Base-by-base conservation (phyloP, 2,797 vertebrate genomes). In the Mionectes olivaceus region DNA sequence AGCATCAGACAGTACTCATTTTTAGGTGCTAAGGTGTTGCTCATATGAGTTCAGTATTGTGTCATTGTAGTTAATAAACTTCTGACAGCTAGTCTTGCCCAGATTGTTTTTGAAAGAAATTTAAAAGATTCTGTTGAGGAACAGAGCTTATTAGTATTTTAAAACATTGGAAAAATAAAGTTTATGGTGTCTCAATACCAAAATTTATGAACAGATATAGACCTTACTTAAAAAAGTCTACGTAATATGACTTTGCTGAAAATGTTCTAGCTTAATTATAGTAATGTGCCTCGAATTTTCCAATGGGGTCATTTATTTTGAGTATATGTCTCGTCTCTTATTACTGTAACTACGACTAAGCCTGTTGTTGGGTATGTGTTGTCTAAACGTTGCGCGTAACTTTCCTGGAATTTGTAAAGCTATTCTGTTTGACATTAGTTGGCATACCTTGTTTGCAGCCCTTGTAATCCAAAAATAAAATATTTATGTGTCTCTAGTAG, bases 341-440 rank as follows among this genome's bases (percentile, higher is more conserved):
- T 95, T 96, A 96, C 93, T 94, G 91, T 95, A 95, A 82, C 94
- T 93, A 95, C 80, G 30, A 95, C 93, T 91, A 83, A 95, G 89
- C 55, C 92, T 90, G 89, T 96, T 94, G 95, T 95, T 97, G 93
- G 92, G 82, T 86, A 94, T 95, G 95, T 92, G 94, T 96, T 97
- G 93, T 78, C 91, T 95, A 94, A 97, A 94, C 52, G 50, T 56
- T 93, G 84, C 73, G 56, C 85, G 4, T 97, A 94, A 91, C 92
- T 96, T 97, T 91, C 92, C 95, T 97, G 95, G 96, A 96, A 97
- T 97, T 91, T 96, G 95, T 90, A 92, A 92, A 96, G 93, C 91
- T 94, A 79, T 95, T 96, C 92, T 96, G 92, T 97, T 97, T 97
- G 94, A 96, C 95, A 94, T 95, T 91, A 91, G 89, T 94, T 96